These are phyloP conservation scores for Dasyprocta punctata DNA, from an alignment of 2,113 vertebrate genomes.

Conservation along the genomic window DNA sequence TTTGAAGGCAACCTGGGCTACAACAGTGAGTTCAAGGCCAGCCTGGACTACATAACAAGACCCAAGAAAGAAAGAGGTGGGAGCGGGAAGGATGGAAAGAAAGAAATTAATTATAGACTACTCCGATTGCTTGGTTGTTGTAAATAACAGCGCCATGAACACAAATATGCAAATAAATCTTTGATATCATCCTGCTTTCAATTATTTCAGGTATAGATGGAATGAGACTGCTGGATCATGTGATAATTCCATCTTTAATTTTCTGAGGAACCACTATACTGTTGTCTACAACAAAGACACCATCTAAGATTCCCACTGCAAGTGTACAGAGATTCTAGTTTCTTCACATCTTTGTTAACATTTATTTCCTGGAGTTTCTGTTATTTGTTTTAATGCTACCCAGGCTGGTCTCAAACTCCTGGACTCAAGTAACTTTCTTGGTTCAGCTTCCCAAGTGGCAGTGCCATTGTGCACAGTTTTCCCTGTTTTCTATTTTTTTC, in stretches of 20 bases:
- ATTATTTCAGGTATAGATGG: not conserved
- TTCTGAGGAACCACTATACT: not conserved
- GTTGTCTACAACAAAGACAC: not conserved
- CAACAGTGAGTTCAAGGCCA: not conserved
- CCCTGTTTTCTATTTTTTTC: not conserved
- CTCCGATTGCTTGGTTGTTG: not conserved
- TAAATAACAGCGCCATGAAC: not conserved
- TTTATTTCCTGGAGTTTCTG: not conserved
- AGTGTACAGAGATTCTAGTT: not conserved
- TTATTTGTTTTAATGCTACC: not conserved
- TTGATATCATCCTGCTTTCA: not conserved
- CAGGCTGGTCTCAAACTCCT: not conserved
- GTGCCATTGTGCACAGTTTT: not conserved
- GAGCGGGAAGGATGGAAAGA: too few relatives aligned
- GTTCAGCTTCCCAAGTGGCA: not conserved
- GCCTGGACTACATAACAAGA: not conserved
- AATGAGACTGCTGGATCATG: not conserved
- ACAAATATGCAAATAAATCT: not conserved
- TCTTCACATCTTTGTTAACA: not conserved
- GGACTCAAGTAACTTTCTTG: not conserved
- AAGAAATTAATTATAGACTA: not conserved
- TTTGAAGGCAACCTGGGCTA: not conserved
- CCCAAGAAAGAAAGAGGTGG: too few relatives aligned
- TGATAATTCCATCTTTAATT: not conserved
- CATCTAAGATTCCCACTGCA: not conserved